Evolutionary conservation across 1,140 invertebrate genomes (phyloP), one percentile per base, ranked within the genome.

Genomic region (Leptoteleia sp.): DNA sequence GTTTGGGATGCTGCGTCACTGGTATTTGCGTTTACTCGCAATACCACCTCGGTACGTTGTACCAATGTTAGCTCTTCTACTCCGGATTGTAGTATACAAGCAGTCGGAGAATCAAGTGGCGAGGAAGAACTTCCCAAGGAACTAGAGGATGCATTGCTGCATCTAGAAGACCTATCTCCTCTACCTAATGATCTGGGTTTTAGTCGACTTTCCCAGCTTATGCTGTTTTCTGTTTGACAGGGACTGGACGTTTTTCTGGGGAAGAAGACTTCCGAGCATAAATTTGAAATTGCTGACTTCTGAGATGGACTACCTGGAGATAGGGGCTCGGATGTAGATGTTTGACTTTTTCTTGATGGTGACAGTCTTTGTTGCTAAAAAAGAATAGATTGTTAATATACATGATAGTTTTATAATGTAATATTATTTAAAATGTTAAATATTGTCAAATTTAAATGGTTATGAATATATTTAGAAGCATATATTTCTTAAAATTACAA

Each of bases 1-100:
- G 92, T 93, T 79, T 93, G 92, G 9, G 91, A 92, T 5, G 91
- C 90, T n/a, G 91, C 91, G 80, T 93, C 92, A 45, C 84, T 91
- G 1, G 92, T 93, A 3, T 87, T 81, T 0, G 92, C 86, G 75
- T 92, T 92, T 0, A 93, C 92, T 37, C 91, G 87, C 1, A 93
- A 83, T 12, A 92, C 87, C 1, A 93, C 86, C 81, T 93, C 92
- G 40, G 91, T 92, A 55, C 92, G 87, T 79, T 93, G 92, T 50
- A 93, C 86, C 48, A 93, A 71, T 45, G 91, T 90, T 17, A 92
- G 68, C 4, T 90, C 90, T 59, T 91, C 89, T 3, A 90, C 84
- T 0, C 90, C 89, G 0, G 85, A 83, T 45, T 89, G 87, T 0
- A 90, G 84, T 0, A 85, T 85, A 3, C 87, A 52, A 1, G 29